Evolutionary conservation across 2,888 invertebrate genomes (phyloP), one percentile per base, ranked within the genome.

Genomic region (Branchinecta sandiegonensis): DNA sequence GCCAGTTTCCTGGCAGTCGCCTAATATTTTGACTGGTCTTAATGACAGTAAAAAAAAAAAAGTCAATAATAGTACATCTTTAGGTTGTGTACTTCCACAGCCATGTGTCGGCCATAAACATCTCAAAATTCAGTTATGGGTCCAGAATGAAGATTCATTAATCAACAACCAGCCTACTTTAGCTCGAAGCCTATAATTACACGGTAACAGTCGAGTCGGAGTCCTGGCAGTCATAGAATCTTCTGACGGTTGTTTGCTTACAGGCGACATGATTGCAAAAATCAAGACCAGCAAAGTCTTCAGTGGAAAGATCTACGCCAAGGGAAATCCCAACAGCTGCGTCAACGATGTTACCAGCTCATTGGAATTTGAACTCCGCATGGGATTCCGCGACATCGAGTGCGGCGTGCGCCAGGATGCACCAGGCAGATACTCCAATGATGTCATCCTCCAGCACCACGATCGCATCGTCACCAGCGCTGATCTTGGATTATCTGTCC

Each of bases 401-500:
- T 94, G 94, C 78, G 92, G 92, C 78, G 92, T 94, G 66, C 86
- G 89, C 75, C 90, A 92, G 77, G 90, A 90, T 76, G 89, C 90
- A 69, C 83, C 89, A 71, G 92, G 92, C 72, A 84, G 87, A 75
- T 90, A 89, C 77, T 83, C 91, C 76, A 94, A 92, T 78, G 94
- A 94, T 79, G 89, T 94, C 69, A 92, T 94, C 75, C 74, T 77
- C 65, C 94, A 94, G 77, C 93, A 94, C 80, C 94, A 94, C 80
- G 93, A 93, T 77, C 91, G 91, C 76, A 94, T 94, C 75, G 92
- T 94, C 72, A 94, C 94, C 72, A 91, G 90, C 72, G 90, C 92
- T 67, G 94, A 94, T 83, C 83, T 94, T 75, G 94, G 94, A 56
- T 83, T 94, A 69, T 91, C 92, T 66, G 91, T 94, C 70, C 90